Conservation (phyloP, 2,888 invertebrate genomes). For the Crocallis elinguaria region DNA sequence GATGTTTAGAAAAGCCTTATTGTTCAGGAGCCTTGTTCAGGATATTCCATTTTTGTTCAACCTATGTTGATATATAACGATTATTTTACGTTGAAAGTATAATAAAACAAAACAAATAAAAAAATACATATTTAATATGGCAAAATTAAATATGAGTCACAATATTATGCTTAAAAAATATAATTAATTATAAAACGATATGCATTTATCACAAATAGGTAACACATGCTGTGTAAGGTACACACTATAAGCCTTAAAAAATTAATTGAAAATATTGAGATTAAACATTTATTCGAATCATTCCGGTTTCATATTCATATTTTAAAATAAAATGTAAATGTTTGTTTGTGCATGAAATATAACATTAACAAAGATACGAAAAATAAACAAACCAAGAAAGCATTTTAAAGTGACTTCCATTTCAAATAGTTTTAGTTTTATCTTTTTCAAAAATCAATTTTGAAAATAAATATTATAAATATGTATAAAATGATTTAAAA, state of each 20-base stretch:
- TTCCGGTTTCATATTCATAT: too few species aligned
- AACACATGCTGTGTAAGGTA: constrained; percentile 46
- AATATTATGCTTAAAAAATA: constrained; percentile 47
- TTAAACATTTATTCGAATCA: constrained; percentile 9
- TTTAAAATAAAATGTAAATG: background rate
- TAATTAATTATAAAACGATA: constrained; percentile 38
- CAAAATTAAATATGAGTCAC: constrained; percentile 41
- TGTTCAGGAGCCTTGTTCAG: too few species aligned
- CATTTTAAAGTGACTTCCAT: too few species aligned
- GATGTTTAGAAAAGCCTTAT: background rate
- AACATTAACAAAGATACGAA: too few species aligned
- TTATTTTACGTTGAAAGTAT: constrained; percentile 5
- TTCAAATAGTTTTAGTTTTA: too few species aligned
- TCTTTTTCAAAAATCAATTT: too few species aligned
- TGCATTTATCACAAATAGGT: constrained; percentile 54
- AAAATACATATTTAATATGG: constrained; percentile 45
- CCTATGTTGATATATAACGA: background rate
- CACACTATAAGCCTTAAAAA: constrained; percentile 21
- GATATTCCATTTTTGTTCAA: background rate
- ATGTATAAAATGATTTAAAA: too few species aligned
- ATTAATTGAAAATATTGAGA: constrained; percentile 13
- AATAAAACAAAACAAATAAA: constrained; percentile 35
- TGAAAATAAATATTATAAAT: too few species aligned
- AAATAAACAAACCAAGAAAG: too few species aligned
- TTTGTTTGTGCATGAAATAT: background rate